These are phyloP conservation scores for Erythrocebus patas DNA, from an alignment of 2,113 vertebrate species.

Conservation along the genomic window DNA sequence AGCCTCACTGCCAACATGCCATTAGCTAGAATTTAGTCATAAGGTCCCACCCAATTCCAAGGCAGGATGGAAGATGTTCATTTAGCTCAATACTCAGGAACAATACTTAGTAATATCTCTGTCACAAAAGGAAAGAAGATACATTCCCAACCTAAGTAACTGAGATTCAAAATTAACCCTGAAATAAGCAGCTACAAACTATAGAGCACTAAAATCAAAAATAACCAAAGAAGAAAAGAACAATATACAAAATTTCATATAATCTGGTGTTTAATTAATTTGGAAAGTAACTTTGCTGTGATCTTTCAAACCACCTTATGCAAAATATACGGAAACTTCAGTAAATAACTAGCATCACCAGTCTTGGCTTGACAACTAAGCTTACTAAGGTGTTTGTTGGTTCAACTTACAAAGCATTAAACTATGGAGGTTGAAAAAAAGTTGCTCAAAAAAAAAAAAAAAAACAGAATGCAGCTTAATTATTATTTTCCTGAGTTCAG, in stretches of 20 bases:
- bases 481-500: background rate
- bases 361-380: background rate
- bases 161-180: background rate
- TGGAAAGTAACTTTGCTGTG: background rate
- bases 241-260: background rate
- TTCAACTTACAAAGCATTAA: background rate
- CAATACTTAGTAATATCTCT: background rate
- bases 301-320: background rate
- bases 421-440: background rate
- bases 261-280: background rate
- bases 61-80: background rate
- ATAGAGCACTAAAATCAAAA: background rate
- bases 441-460: background rate
- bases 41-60: background rate
- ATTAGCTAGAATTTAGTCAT: background rate
- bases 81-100: background rate
- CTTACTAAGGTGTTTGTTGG: background rate
- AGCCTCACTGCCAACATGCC: background rate
- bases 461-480: background rate
- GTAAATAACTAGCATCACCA: background rate
- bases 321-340: background rate
- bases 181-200: background rate
- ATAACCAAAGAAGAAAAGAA: background rate
- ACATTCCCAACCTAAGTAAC: background rate
- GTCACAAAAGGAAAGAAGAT: background rate